These are phyloP conservation scores for Dipodomys merriami DNA, from an alignment of 2,113 vertebrate genomes.

Conservation along the genomic window DNA sequence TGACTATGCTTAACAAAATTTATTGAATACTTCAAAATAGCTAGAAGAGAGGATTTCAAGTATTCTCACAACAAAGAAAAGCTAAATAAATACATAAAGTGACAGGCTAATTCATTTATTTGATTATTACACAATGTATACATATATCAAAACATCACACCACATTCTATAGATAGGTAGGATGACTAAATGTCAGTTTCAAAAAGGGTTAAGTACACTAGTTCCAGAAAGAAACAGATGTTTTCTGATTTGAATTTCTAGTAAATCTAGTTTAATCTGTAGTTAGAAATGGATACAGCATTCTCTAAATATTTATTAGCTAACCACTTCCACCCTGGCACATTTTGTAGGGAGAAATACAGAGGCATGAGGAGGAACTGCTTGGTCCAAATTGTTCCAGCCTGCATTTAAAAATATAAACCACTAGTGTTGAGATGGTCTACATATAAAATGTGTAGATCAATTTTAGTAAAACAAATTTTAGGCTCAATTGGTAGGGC, in stretches of 20 bases:
- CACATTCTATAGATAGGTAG: background rate
- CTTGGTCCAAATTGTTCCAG: background rate
- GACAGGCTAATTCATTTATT: background rate
- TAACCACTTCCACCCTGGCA: background rate
- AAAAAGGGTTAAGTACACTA: constrained; percentile 24
- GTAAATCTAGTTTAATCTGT: constrained; percentile 57
- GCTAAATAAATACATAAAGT: background rate
- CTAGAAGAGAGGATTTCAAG: background rate
- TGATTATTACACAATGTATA: background rate
- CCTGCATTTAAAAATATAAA: constrained; percentile 33
- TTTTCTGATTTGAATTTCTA: constrained; percentile 56
- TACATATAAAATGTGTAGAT: constrained; percentile 16
- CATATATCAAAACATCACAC: background rate
- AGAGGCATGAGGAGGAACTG: background rate
- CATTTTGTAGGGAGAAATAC: constrained; percentile 30
- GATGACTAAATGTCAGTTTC: background rate
- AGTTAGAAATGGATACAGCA: constrained; percentile 36
- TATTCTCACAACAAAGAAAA: background rate
- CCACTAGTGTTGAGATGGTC: background rate
- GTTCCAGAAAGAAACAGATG: background rate
- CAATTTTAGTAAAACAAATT: background rate
- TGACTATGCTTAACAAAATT: background rate
- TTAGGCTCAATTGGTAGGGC: too few relatives aligned
- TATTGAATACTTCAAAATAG: background rate
- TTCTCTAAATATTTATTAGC: constrained; percentile 46